Evolutionary conservation across 2,888 invertebrate genomes (phyloP).

Genomic region (Eristalis tenax): DNA sequence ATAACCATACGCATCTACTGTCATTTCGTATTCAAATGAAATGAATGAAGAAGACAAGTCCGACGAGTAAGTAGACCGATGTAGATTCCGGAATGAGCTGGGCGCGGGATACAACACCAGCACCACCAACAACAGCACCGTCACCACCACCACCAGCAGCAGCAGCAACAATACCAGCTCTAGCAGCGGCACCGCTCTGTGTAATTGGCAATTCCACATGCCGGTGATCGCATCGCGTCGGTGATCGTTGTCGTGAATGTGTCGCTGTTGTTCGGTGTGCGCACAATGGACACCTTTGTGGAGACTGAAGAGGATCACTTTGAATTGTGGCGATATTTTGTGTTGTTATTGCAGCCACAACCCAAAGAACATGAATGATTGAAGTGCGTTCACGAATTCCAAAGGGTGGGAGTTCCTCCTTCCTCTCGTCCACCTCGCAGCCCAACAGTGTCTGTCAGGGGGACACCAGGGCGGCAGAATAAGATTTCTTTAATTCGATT

Average conservation of each 20-base stretch:
- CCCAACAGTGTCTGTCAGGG: background rate
- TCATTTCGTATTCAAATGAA: slow-evolving; percentile 62
- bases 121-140: background rate
- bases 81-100: slow-evolving; percentile 62
- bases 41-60: background rate
- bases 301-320: slow-evolving; percentile 30
- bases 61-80: slow-evolving; percentile 42
- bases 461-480: background rate
- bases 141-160: background rate
- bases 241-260: slow-evolving; percentile 10
- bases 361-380: slow-evolving; percentile 49
- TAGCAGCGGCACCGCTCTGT: background rate
- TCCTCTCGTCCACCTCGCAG: background rate
- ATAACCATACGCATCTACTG: slow-evolving; percentile 31
- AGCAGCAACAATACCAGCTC: background rate
- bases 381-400: slow-evolving; percentile 67
- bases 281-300: slow-evolving; percentile 62
- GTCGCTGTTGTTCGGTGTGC: slow-evolving; percentile 24
- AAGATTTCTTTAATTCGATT: slow-evolving; percentile 57
- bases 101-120: slow-evolving; percentile 52
- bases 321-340: slow-evolving; percentile 54
- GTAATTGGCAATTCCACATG: slow-evolving; percentile 64
- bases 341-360: slow-evolving; percentile 32
- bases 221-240: slow-evolving; percentile 43
- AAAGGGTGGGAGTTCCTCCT: slow-evolving; percentile 42